phyloP scores from a whole-genome alignment of 2,113 vertebrate genomes.

The Hyperoodon ampullatus region DNA sequence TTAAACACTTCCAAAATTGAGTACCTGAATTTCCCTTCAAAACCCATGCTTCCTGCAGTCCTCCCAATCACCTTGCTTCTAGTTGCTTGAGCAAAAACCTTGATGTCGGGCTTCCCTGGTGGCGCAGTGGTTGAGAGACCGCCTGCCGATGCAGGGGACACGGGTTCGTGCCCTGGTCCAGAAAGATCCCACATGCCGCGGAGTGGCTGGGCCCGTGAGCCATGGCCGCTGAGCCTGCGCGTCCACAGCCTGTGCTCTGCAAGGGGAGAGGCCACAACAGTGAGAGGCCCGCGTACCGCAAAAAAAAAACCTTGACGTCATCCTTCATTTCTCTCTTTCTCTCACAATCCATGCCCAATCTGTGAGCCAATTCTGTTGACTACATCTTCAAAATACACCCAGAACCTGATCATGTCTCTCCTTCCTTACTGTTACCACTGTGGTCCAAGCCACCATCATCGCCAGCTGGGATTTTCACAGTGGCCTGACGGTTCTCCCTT shows the following conservation, averaged over 20 bases:
- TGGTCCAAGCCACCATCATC: background rate
- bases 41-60: background rate
- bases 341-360: background rate
- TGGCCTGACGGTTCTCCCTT: background rate
- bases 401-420: background rate
- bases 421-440: background rate
- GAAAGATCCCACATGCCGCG: no score
- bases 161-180: no score
- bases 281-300: no score
- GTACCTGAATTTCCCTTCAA: background rate
- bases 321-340: background rate
- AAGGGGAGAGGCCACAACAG: no score
- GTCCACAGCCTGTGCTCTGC: no score
- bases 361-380: background rate
- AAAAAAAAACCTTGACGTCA: background rate
- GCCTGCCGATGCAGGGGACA: no score
- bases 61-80: background rate
- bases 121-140: no score
- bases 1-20: background rate
- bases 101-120: background rate
- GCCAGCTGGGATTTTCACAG: fast-evolving
- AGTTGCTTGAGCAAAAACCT: background rate
- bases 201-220: no score
- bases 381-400: background rate
- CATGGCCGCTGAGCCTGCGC: no score